phyloP scores from a whole-genome alignment of 2,113 vertebrate species.

The Upupa epops region DNA sequence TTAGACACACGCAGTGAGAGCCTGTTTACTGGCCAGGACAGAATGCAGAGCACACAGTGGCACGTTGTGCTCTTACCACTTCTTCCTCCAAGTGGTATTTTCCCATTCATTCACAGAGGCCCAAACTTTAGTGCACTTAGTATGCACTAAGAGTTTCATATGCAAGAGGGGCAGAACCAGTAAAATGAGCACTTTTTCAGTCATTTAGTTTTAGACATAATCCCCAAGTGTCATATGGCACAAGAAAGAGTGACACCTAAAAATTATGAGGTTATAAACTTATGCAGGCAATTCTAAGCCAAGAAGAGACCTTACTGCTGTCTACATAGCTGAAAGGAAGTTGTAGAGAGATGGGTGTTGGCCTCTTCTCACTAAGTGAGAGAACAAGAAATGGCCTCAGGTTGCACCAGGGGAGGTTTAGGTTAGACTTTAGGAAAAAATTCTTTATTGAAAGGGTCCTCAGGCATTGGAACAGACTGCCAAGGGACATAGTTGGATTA shows the following conservation, averaged over 20 bases:
- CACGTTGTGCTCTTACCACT: not conserved
- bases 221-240: not conserved
- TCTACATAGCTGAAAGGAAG: too few species aligned
- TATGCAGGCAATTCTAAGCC: not conserved
- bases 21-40: not conserved
- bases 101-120: not conserved
- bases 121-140: not conserved
- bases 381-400: too few species aligned
- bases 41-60: not conserved
- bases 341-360: too few species aligned
- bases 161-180: not conserved
- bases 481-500: too few species aligned
- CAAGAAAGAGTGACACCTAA: not conserved
- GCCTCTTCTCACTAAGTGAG: too few species aligned
- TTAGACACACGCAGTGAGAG: not conserved
- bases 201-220: not conserved
- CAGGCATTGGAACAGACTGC: too few species aligned
- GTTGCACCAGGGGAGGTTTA: too few species aligned
- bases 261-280: not conserved
- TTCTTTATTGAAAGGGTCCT: too few species aligned
- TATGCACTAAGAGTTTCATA: not conserved
- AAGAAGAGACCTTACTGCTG: too few species aligned
- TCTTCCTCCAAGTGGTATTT: not conserved
- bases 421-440: too few species aligned
- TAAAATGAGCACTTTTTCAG: not conserved